Percentiles rank a stretch among this genome's conserved stretches.
Evolutionary conservation across 2,797 vertebrate genomes (phyloP).

Genomic region (Sebastiscus tertius): DNA sequence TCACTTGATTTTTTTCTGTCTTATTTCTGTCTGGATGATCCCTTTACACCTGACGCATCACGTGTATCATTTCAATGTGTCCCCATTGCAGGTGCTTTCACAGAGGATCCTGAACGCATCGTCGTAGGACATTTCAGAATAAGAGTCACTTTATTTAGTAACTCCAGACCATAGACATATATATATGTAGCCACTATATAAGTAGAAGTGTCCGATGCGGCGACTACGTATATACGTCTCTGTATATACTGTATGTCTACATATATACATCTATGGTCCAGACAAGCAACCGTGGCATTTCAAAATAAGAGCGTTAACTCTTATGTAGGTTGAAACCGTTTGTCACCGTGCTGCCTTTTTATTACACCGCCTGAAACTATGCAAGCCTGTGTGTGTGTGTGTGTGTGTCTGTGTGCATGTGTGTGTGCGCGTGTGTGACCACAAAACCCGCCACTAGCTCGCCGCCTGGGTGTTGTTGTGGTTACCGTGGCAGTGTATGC

Average conservation of each 20-base stretch:
- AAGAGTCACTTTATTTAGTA: not conserved
- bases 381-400: slow-evolving; percentile 2
- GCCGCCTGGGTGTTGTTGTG: too few species aligned
- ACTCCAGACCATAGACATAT: not conserved
- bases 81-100: not conserved
- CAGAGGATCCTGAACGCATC: not conserved
- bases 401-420: not conserved
- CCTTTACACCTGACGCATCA: not conserved
- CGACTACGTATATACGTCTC: too few species aligned
- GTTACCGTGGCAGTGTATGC: not conserved
- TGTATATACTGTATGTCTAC: too few species aligned
- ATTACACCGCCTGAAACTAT: slow-evolving; percentile 21
- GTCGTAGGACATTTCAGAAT: not conserved
- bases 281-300: slow-evolving; percentile 3
- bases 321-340: not conserved
- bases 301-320: slow-evolving; percentile 40
- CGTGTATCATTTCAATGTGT: not conserved
- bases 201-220: too few species aligned
- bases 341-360: slow-evolving; percentile 44
- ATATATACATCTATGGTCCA: too few species aligned
- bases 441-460: too few species aligned
- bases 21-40: not conserved
- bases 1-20: too few species aligned
- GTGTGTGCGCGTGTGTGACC: not conserved
- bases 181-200: too few species aligned